Conservation (phyloP, 2,888 invertebrate genomes). For the Adelphocoris suturalis region DNA sequence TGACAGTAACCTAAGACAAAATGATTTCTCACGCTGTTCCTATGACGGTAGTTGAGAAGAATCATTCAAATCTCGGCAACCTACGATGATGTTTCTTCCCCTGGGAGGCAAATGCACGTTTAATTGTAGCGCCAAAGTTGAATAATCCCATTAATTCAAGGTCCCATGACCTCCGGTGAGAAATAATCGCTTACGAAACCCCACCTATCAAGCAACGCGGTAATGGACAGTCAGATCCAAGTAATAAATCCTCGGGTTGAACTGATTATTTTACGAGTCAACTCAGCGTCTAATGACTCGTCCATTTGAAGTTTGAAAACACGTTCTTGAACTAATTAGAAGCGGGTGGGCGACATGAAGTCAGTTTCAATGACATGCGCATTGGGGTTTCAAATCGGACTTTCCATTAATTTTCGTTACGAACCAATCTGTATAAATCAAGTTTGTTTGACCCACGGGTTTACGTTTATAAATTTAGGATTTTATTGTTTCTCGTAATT, state of each 20-base stretch:
- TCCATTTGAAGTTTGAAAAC: slow-evolving; percentile 36
- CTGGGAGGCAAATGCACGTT: slow-evolving; percentile 31
- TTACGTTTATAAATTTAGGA: no score
- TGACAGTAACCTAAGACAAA: no score
- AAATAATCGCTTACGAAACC: slow-evolving; percentile 18
- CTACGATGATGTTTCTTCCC: neutral
- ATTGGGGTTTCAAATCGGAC: neutral
- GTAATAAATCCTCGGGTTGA: neutral
- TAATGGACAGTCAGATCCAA: slow-evolving; percentile 7
- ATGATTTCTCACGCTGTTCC: slow-evolving; percentile 26
- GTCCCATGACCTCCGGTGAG: slow-evolving; percentile 27
- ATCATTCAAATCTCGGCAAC: neutral
- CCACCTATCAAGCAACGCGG: neutral
- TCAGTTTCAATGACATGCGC: neutral
- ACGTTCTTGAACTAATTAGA: slow-evolving; percentile 42
- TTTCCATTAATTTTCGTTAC: slow-evolving; percentile 32
- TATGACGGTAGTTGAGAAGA: neutral
- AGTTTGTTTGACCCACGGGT: no score
- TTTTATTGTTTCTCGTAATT: no score
- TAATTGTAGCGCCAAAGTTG: slow-evolving; percentile 26
- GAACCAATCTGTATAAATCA: neutral
- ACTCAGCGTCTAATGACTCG: slow-evolving; percentile 15
- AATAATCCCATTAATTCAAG: slow-evolving; percentile 39
- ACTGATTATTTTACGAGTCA: slow-evolving; percentile 11
- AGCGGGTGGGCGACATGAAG: slow-evolving; percentile 1